phyloP scores from a whole-genome alignment of 2,888 invertebrate species.

The Caenorhabditis afra region DNA sequence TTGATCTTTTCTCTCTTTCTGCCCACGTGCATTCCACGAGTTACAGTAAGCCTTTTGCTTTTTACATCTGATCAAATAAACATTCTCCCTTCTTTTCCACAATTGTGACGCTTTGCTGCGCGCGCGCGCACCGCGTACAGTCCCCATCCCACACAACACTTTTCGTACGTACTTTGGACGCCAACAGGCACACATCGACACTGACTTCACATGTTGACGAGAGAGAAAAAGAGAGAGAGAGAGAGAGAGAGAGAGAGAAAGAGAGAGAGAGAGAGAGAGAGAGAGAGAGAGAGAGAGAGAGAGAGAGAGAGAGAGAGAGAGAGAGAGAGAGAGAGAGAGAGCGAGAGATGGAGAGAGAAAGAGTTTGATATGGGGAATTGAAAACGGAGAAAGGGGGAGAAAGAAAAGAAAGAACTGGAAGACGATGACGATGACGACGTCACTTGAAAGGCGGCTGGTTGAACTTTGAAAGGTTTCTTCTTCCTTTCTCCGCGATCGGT shows the following conservation, averaged over 20 bases:
- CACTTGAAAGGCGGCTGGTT: slow-evolving; percentile 8
- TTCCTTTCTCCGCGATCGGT: background rate
- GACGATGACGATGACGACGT: slow-evolving; percentile 9
- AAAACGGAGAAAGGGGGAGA: too few species aligned
- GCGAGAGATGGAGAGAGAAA: too few species aligned
- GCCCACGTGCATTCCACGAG: slow-evolving; percentile 50
- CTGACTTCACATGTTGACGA: slow-evolving; percentile 21
- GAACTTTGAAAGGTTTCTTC: slow-evolving; percentile 42
- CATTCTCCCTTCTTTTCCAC: slow-evolving; percentile 27
- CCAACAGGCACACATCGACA: background rate
- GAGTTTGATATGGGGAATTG: too few species aligned
- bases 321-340: too few species aligned
- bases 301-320: too few species aligned
- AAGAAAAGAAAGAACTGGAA: too few species aligned
- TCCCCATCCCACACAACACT: slow-evolving; percentile 32
- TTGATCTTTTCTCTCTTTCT: slow-evolving; percentile 16
- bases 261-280: too few species aligned
- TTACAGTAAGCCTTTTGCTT: slow-evolving; percentile 44
- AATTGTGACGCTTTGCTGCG: slow-evolving; percentile 41
- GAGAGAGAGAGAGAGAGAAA: background rate
- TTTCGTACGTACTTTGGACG: slow-evolving; percentile 55
- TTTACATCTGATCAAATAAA: slow-evolving; percentile 60
- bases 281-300: too few species aligned
- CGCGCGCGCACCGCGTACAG: slow-evolving; percentile 24
- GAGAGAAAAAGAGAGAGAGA: background rate